A percentile compares a stretch with the other conserved stretches of the same genome.
phyloP scores from a whole-genome alignment of 1,140 invertebrate species.

The Macrotrachela quadricornifera region DNA sequence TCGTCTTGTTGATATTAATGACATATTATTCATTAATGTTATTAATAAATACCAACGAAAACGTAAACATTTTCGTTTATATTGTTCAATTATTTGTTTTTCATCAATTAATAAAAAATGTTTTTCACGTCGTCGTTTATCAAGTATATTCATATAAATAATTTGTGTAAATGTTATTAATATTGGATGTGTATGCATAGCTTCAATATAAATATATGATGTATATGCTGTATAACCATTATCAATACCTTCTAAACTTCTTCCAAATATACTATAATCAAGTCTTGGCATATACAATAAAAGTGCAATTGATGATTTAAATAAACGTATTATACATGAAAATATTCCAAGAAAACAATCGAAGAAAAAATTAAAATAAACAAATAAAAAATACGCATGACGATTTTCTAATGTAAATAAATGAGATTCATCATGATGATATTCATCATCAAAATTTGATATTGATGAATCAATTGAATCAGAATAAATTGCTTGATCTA shows the following conservation, averaged over 20 bases:
- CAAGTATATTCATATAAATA: neutral
- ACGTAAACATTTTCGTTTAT: neutral
- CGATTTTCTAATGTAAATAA: slow-evolving; percentile 4
- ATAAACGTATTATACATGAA: slow-evolving; percentile 5
- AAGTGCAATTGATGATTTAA: neutral
- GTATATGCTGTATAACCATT: slow-evolving; percentile 4
- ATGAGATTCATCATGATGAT: no score
- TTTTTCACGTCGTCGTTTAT: no score
- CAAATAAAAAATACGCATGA: slow-evolving; percentile 1
- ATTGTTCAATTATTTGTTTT: no score
- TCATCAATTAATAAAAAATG: no score
- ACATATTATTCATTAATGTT: neutral
- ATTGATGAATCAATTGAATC: no score
- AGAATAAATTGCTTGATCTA: no score
- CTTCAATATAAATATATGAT: slow-evolving; percentile 5
- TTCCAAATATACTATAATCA: slow-evolving; percentile 9
- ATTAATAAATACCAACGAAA: neutral
- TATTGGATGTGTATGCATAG: slow-evolving; percentile 7
- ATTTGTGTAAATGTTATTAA: neutral
- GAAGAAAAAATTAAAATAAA: slow-evolving; percentile 10
- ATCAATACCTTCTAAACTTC: slow-evolving; percentile 6
- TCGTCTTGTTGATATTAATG: no score
- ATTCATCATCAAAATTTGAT: no score
- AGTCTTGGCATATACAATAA: slow-evolving; percentile 5
- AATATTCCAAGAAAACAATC: slow-evolving; percentile 9